These are phyloP conservation scores for Tiaroga cobitis DNA, from an alignment of 2,797 vertebrate species.

Conservation along the genomic window DNA sequence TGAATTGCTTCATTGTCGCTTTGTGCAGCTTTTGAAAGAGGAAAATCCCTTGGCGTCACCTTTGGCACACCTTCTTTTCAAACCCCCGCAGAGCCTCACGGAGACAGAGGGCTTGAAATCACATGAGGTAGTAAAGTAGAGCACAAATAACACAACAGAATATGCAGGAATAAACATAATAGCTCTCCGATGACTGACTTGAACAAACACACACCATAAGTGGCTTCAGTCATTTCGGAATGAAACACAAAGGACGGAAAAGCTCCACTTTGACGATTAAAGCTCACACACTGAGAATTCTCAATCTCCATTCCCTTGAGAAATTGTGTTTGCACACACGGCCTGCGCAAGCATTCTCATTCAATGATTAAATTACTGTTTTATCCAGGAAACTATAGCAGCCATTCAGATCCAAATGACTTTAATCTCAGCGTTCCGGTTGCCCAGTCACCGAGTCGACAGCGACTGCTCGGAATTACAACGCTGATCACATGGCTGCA, in stretches of 20 bases:
- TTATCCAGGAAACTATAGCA: constrained; percentile 47
- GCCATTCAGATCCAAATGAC: constrained; percentile 51
- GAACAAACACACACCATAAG: constrained; percentile 69
- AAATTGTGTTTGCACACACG: constrained; percentile 58
- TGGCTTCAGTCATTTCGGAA: constrained; percentile 52
- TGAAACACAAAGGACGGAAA: constrained; percentile 55
- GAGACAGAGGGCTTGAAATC: constrained; percentile 28
- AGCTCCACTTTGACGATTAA: constrained; percentile 53
- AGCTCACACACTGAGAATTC: constrained; percentile 52
- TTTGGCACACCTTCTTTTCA: constrained; percentile 39
- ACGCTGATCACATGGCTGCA: constrained; percentile 57
- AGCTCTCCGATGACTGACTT: constrained; percentile 70
- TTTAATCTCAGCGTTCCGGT: constrained; percentile 32
- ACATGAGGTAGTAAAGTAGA: constrained; percentile 8
- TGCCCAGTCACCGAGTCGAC: constrained; percentile 43
- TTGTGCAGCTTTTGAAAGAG: constrained; percentile 56
- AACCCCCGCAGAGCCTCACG: constrained; percentile 32
- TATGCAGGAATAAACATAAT: constrained; percentile 62
- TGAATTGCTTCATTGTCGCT: constrained; percentile 54
- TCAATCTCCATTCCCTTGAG: constrained; percentile 55
- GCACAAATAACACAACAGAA: constrained; percentile 45
- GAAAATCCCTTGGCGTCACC: constrained; percentile 55
- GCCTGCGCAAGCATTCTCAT: constrained; percentile 52
- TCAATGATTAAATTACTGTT: constrained; percentile 61
- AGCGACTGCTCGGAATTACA: constrained; percentile 15